Evolutionary conservation across 2,113 vertebrate genomes (phyloP).

Genomic region (Notarius quadriscutis): DNA sequence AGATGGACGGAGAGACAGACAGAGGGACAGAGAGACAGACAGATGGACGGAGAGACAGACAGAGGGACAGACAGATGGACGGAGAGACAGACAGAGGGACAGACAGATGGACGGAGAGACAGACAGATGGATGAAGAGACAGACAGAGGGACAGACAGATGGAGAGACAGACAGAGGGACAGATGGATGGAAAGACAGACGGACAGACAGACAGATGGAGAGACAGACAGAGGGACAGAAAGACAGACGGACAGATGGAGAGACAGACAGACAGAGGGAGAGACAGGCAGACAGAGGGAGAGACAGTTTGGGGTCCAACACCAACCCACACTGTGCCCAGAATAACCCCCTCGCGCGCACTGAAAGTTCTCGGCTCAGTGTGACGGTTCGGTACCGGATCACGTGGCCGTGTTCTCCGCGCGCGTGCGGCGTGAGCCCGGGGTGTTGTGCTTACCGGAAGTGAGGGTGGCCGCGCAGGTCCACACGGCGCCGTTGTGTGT

Average conservation of each 20-base stretch:
- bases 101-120: neutral
- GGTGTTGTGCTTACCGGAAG: constrained; percentile 68
- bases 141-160: neutral
- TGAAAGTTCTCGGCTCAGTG: neutral
- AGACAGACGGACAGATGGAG: no score
- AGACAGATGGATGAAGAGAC: neutral
- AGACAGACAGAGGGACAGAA: no score
- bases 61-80: neutral
- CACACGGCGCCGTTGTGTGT: constrained; percentile 61
- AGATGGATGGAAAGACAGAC: no score
- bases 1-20: neutral
- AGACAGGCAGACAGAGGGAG: no score
- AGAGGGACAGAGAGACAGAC: neutral
- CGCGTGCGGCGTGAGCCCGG: neutral
- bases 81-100: neutral
- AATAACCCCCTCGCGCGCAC: neutral
- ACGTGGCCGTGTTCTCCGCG: neutral
- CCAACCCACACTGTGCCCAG: neutral
- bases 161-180: no score
- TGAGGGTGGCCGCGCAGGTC: constrained; percentile 75
- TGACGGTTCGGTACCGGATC: neutral
- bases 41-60: neutral
- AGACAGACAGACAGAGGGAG: no score
- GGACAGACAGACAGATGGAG: no score
- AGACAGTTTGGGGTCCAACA: neutral